These are phyloP conservation scores for Plagodis dolabraria DNA, from an alignment of 2,888 invertebrate species.

Conservation along the genomic window DNA sequence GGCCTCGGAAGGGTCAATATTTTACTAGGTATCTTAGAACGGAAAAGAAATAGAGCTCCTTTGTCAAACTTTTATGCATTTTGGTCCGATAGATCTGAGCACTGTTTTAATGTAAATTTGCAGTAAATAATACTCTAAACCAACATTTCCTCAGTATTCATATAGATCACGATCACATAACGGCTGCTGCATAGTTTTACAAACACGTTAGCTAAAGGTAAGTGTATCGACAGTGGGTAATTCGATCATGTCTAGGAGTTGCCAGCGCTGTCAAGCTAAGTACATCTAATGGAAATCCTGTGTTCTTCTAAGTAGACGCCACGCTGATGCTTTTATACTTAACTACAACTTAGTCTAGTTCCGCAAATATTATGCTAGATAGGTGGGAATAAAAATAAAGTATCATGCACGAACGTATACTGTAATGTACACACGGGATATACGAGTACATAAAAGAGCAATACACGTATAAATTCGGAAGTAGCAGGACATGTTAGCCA, in stretches of 20 bases:
- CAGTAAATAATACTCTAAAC: too few relatives aligned
- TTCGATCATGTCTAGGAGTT: conserved; percentile 68
- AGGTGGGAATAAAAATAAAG: background rate
- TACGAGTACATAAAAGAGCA: background rate
- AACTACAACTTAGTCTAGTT: conserved; percentile 28
- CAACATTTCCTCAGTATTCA: too few relatives aligned
- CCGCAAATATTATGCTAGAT: conserved; percentile 11
- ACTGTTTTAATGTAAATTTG: too few relatives aligned
- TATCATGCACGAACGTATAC: too few relatives aligned
- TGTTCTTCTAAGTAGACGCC: conserved; percentile 63
- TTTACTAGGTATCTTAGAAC: too few relatives aligned
- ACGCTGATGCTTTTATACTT: conserved; percentile 46
- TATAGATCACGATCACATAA: too few relatives aligned
- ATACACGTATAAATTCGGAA: too few relatives aligned
- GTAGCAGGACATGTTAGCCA: too few relatives aligned
- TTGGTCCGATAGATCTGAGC: too few relatives aligned
- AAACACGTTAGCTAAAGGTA: conserved; percentile 41
- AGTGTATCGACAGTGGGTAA: conserved; percentile 54
- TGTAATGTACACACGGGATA: background rate
- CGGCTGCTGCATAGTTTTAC: background rate
- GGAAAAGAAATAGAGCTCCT: too few relatives aligned
- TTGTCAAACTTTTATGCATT: too few relatives aligned
- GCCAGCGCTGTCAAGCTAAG: conserved; percentile 67
- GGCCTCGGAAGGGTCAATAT: too few relatives aligned
- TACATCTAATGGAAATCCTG: conserved; percentile 78